Evolutionary conservation across 2,888 invertebrate species (phyloP).

Genomic region (Glomeris marginata): DNA sequence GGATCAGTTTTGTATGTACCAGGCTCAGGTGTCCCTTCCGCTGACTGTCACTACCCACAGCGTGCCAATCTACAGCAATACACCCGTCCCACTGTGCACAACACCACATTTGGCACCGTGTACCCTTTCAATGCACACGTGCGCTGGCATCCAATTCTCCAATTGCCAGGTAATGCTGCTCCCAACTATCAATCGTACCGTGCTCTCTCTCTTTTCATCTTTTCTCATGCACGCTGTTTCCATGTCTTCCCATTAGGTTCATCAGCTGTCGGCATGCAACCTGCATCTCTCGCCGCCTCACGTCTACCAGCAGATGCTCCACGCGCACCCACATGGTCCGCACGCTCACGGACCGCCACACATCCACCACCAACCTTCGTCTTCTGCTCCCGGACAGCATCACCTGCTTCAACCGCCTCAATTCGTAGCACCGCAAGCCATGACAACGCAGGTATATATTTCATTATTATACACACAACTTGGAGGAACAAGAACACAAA

Average conservation of each 20-base stretch:
- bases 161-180: conserved; percentile 10
- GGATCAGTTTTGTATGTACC: neutral
- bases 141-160: conserved; percentile 13
- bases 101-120: conserved; percentile 13
- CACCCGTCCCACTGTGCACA: conserved; percentile 12
- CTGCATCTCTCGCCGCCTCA: conserved; percentile 30
- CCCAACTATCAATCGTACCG: neutral
- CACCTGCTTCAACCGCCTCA: conserved; percentile 10
- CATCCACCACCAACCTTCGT: conserved; percentile 16
- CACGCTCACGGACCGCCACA: conserved; percentile 13
- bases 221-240: neutral
- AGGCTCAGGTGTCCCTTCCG: conserved; percentile 24
- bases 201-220: neutral
- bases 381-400: conserved; percentile 27
- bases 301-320: conserved; percentile 28
- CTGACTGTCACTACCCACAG: conserved; percentile 20
- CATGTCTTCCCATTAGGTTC: conserved; percentile 5
- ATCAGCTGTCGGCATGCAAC: conserved; percentile 15
- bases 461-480: neutral
- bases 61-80: conserved; percentile 17
- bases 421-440: conserved; percentile 9
- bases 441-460: conserved; percentile 5
- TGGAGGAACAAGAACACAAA: neutral
- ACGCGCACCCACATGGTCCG: conserved; percentile 22
- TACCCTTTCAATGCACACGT: conserved; percentile 10